These are phyloP conservation scores for Salvelinus alpinus DNA, from an alignment of 2,113 vertebrate species.

Conservation along the genomic window DNA sequence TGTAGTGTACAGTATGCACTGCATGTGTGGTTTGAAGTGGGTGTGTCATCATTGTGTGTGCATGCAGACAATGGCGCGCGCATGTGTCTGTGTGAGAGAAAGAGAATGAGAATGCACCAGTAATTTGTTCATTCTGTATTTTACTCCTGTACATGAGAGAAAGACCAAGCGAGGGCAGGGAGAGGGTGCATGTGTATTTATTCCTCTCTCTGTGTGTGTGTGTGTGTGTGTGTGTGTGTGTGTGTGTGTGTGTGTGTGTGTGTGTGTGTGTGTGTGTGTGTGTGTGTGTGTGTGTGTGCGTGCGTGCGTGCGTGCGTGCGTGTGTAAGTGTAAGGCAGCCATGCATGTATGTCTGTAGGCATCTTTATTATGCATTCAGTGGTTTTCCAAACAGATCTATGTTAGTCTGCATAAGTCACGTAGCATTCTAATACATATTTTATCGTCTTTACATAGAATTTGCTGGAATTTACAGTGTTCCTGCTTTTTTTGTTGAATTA, in stretches of 20 bases:
- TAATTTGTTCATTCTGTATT: background rate
- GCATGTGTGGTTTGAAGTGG: background rate
- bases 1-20: background rate
- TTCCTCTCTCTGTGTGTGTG: background rate
- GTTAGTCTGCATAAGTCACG: background rate
- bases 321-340: background rate
- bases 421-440: background rate
- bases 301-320: no score
- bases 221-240: no score
- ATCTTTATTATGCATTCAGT: background rate
- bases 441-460: no score
- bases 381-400: background rate
- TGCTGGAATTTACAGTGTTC: background rate
- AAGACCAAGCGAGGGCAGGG: no score
- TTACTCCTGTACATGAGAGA: background rate
- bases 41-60: slow-evolving; percentile 1
- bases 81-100: background rate
- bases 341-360: background rate
- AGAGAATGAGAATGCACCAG: background rate
- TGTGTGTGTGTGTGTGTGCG: no score
- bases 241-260: background rate
- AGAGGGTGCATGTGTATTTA: background rate
- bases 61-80: background rate
- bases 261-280: no score
- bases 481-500: background rate